Conservation (phyloP, 2,113 vertebrate genomes). For the Ploceus nigricollis region DNA sequence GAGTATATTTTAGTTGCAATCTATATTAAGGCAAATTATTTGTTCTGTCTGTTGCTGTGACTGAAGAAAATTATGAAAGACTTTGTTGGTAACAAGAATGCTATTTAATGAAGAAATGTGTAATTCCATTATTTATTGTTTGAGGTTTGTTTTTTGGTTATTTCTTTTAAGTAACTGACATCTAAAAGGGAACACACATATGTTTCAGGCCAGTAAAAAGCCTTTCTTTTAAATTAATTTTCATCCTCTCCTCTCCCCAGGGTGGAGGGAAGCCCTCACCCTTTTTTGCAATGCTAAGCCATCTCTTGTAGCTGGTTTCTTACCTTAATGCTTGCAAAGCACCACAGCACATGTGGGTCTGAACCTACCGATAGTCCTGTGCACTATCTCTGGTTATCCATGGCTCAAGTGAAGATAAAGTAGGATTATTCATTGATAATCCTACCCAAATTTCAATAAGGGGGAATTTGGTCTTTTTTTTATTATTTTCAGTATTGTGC, state of each 20-base stretch:
- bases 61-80: constrained; percentile 67
- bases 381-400: background rate
- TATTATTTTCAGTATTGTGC: background rate
- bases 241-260: background rate
- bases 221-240: constrained; percentile 3
- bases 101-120: constrained; percentile 76
- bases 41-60: constrained; percentile 70
- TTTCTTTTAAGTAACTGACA: constrained; percentile 47
- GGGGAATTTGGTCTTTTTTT: background rate
- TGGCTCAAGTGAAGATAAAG: background rate
- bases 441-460: background rate
- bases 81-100: constrained; percentile 70
- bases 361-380: background rate
- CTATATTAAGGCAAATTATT: constrained; percentile 70
- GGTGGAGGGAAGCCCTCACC: background rate
- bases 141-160: constrained; percentile 67
- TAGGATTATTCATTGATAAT: background rate
- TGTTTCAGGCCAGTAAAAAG: constrained; percentile 43
- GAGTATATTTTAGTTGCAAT: constrained; percentile 67
- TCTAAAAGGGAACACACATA: constrained; percentile 47
- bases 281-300: background rate
- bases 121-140: constrained; percentile 79
- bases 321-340: background rate
- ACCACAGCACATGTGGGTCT: background rate
- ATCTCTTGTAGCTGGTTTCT: background rate